phyloP scores from a whole-genome alignment of 2,797 vertebrate genomes.

The Melanotaenia pygmaea region DNA sequence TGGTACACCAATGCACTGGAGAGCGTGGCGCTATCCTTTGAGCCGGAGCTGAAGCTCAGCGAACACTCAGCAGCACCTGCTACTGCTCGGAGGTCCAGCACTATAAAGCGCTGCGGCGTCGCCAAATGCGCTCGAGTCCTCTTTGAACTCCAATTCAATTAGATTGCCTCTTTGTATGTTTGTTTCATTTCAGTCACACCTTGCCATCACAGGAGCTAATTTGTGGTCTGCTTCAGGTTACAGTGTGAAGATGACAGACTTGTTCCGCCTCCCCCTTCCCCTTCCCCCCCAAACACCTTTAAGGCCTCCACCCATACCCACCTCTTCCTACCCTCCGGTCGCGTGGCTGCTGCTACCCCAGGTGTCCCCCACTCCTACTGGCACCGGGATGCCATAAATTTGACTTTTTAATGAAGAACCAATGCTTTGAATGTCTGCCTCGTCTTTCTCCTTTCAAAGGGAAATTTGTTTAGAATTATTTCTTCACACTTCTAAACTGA shows the following conservation, averaged over 20 bases:
- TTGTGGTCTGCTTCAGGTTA: slow-evolving; percentile 84
- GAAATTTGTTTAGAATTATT: slow-evolving; percentile 79
- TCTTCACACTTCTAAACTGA: slow-evolving; percentile 81
- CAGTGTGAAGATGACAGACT: slow-evolving; percentile 80
- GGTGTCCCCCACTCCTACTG: slow-evolving; percentile 74
- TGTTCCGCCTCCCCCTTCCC: slow-evolving; percentile 47
- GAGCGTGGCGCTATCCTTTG: slow-evolving; percentile 63
- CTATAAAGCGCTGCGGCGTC: slow-evolving; percentile 60
- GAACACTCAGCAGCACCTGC: slow-evolving; percentile 75
- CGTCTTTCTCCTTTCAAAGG: slow-evolving; percentile 73
- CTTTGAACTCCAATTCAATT: slow-evolving; percentile 85
- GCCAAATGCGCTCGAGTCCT: slow-evolving; percentile 68
- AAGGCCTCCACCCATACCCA: slow-evolving; percentile 1
- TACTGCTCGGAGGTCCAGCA: slow-evolving; percentile 75
- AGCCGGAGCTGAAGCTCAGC: slow-evolving; percentile 56
- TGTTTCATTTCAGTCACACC: slow-evolving; percentile 84
- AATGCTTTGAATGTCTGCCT: slow-evolving; percentile 78
- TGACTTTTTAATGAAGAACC: slow-evolving; percentile 84
- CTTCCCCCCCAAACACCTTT: neutral
- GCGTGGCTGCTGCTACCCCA: slow-evolving; percentile 69
- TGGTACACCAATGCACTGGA: slow-evolving; percentile 63
- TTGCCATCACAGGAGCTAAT: slow-evolving; percentile 83
- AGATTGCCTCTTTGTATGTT: slow-evolving; percentile 80
- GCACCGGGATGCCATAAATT: slow-evolving; percentile 73
- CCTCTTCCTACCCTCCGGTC: slow-evolving; percentile 57